These are phyloP conservation scores for Mus pahari DNA, from an alignment of 2,113 vertebrate species.

Conservation along the genomic window DNA sequence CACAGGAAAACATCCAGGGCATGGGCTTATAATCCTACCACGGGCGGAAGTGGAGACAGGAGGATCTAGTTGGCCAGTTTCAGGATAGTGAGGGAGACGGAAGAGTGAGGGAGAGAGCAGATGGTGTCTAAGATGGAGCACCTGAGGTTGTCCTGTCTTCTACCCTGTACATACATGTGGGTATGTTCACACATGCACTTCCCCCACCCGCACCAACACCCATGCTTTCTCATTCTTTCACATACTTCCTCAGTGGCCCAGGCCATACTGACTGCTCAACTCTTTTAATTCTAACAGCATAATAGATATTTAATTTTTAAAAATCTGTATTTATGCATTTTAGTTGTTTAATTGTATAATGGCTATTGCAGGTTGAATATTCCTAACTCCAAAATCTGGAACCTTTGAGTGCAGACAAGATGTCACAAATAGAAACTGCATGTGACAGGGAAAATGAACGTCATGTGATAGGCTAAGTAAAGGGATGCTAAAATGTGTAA, in stretches of 20 bases:
- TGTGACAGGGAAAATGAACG: neutral
- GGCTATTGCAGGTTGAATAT: neutral
- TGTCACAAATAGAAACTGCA: neutral
- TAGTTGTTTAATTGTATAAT: conserved; percentile 59
- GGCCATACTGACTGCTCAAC: neutral
- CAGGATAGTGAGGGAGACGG: neutral
- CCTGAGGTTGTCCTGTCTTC: neutral
- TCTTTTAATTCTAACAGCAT: conserved; percentile 40
- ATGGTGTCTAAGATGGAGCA: neutral
- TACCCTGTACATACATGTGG: neutral
- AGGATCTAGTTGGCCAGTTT: neutral
- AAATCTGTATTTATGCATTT: conserved; percentile 12
- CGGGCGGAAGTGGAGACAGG: neutral
- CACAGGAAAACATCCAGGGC: neutral
- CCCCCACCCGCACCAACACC: fast-evolving
- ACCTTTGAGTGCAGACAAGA: neutral
- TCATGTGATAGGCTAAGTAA: neutral
- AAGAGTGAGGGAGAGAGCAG: neutral
- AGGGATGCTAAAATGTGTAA: neutral
- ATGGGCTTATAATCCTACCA: too few species aligned
- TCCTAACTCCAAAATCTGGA: neutral
- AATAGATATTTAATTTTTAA: conserved; percentile 32
- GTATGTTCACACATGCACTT: neutral
- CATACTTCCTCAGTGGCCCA: neutral
- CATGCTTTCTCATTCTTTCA: neutral